These are phyloP conservation scores for Macroramphosus scolopax DNA, from an alignment of 2,797 vertebrate genomes.

Conservation along the genomic window DNA sequence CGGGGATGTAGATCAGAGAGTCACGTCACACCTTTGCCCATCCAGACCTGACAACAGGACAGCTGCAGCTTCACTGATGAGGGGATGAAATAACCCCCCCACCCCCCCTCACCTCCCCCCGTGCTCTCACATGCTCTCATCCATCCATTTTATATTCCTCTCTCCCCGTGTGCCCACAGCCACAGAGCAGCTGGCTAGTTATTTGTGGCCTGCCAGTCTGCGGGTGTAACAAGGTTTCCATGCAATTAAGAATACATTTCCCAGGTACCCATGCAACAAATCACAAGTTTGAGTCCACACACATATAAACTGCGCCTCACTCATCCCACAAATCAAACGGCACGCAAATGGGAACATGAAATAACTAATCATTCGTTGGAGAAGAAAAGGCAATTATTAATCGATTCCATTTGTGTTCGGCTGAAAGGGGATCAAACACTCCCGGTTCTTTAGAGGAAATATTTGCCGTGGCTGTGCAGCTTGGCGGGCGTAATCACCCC, in stretches of 20 bases:
- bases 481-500: conserved; percentile 64
- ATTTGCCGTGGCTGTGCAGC: conserved; percentile 58
- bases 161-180: conserved; percentile 45
- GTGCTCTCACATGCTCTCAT: conserved; percentile 52
- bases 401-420: conserved; percentile 73
- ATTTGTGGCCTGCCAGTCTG: conserved; percentile 75
- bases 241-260: conserved; percentile 78
- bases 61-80: conserved; percentile 68
- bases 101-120: no score
- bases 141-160: conserved; percentile 59
- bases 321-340: conserved; percentile 57
- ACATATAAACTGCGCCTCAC: conserved; percentile 29
- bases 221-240: conserved; percentile 69
- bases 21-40: conserved; percentile 58
- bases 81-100: conserved; percentile 59
- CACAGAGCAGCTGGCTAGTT: conserved; percentile 71
- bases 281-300: conserved; percentile 49
- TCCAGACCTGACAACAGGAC: conserved; percentile 63
- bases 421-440: conserved; percentile 70
- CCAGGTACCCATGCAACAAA: conserved; percentile 73
- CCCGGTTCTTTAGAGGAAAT: conserved; percentile 72
- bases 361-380: conserved; percentile 71
- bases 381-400: conserved; percentile 75
- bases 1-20: conserved; percentile 45
- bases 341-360: conserved; percentile 67